Evolutionary conservation across 1,140 invertebrate species (phyloP), one percentile per base, ranked within the genome.

Genomic region (Magallana gigas): DNA sequence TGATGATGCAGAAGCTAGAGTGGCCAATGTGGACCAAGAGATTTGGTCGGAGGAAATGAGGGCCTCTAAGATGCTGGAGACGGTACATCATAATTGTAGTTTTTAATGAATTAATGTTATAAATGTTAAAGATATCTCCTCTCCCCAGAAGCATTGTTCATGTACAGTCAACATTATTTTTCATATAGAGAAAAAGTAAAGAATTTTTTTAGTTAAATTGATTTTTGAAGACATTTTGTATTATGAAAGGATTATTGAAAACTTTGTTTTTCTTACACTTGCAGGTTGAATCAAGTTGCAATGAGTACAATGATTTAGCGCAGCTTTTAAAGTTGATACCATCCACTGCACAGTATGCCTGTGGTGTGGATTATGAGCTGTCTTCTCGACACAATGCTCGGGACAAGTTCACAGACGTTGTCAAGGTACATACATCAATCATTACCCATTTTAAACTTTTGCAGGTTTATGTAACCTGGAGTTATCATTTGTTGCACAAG

Each of bases 41-140:
- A 91, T 91, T 48, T 93, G 93, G 93, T 89, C 90, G 9, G 80
- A 89, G n/a, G 92, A 93, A 56, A 92, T 93, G 80, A 83, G 89
- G n/a, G 87, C 93, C 11, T 91, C 91, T 2, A 93, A 93, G 86
- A 83, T 88, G 7, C 86, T 88, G 62, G 93, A 94, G 88, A 90
- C 90, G 91, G 93, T 94, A 82, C 60, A 57, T 64, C 18, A 16
- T 16, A 64, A 5, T 64, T 8, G 18, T 64, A 4, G 18, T 64
- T 48, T 18, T 64, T 3, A 64, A 64, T 64, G 36, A 48, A 18
- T 64, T 64, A 0, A 64, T 64, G 62, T 48, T 48, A 48, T 48
- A 4, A 48, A 48, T 5, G 36, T 48, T 48, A 48, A 48, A 2
- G 36, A 48, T 48, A 48, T 5, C 36, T 48, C 36, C 36, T 5